Base-by-base conservation (phyloP, 2,888 invertebrate genomes). In the Lithodes maja region DNA sequence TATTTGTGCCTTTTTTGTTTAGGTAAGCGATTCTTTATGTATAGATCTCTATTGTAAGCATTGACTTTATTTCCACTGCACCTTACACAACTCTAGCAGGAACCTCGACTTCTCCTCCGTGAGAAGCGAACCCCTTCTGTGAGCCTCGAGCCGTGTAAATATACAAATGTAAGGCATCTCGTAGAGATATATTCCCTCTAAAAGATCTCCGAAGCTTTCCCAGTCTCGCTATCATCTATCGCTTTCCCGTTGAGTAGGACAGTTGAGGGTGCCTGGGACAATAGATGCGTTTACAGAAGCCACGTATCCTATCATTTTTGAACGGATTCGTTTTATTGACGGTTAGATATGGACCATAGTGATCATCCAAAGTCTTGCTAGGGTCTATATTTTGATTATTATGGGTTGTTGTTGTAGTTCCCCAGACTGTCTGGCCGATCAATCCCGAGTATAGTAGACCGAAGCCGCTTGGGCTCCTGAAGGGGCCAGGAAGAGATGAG, bases 31-130 rank as follows among this genome's bases (percentile, higher is more conserved):
- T 54, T 84, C 17, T 54, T 53, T 53, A 84, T 69, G 83, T 74
- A 54, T 55, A 53, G 75, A 75, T 69, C 49, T 71, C 3, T 74
- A 55, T 5, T 52, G n/a, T 84, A 49, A 53, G 1, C 50, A 33
- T 17, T 54, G 33, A 54, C 52, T 68, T 9, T 78, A 55, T 53
- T 33, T 74, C 74, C 74, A 79, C 84, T 54, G 55, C 75, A 12
- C 2, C 81, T 75, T 12, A 71, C 82, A n/a, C n/a, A 52, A 71
- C 85, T 68, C 81, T 54, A 89, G 88, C 88, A 75, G 75, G 88
- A 89, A 85, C 74, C 77, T 85, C 81, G 55, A 49, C 88, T 89
- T 89, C 81, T 89, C 85, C 74, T 15, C 49, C 5, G 88, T 52
- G 88, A 89, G 81, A 89, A 89, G 84, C 15, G 71, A 68, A 50